Evolutionary conservation across 2,113 vertebrate species (phyloP).

Genomic region (Steatornis caripensis): DNA sequence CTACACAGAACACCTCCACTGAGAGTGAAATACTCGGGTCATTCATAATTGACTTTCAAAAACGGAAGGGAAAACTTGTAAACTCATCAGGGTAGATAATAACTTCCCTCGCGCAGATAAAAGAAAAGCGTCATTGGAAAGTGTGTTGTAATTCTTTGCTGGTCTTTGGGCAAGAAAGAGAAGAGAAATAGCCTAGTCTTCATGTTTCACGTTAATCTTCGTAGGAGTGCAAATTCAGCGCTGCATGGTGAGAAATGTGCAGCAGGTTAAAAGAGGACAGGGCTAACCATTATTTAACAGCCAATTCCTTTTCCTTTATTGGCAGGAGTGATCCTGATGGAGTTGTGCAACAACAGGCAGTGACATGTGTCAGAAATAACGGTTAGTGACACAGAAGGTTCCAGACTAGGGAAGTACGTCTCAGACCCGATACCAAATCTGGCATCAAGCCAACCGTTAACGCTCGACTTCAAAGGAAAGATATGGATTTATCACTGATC

Average conservation of each 20-base stretch:
- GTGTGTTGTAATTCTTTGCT: neutral
- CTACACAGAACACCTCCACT: rapidly evolving
- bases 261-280: neutral
- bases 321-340: neutral
- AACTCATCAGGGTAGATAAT: neutral
- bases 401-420: neutral
- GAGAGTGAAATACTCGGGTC: neutral
- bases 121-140: neutral
- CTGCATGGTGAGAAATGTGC: neutral
- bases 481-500: neutral
- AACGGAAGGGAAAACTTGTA: neutral
- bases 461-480: neutral
- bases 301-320: neutral
- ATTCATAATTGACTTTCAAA: rapidly evolving
- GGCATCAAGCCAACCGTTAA: neutral
- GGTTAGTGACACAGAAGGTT: neutral
- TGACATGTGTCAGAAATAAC: neutral
- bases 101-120: neutral
- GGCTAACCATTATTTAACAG: neutral
- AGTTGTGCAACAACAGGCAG: neutral
- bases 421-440: neutral
- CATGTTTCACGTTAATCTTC: neutral
- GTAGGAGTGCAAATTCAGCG: neutral
- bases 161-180: neutral
- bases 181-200: neutral